phyloP scores from a whole-genome alignment of 1,140 invertebrate species.

The Listronotus oregonensis region DNA sequence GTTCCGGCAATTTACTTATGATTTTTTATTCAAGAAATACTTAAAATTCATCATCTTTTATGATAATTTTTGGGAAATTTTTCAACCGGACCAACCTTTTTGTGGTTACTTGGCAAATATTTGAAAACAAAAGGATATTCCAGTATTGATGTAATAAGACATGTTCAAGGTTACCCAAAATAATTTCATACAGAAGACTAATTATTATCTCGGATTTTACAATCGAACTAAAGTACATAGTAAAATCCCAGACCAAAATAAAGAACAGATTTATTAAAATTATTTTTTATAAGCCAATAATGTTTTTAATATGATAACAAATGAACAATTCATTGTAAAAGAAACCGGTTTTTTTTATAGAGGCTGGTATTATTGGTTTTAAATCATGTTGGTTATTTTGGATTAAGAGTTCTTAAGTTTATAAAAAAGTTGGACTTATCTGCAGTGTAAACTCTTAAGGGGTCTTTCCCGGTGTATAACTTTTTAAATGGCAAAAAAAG shows the following conservation, averaged over 20 bases:
- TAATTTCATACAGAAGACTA: conserved; percentile 21
- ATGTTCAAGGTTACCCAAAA: conserved; percentile 43
- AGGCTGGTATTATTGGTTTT: conserved; percentile 6
- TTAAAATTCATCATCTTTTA: neutral
- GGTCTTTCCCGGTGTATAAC: too few species aligned
- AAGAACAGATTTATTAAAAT: neutral
- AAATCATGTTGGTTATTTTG: neutral
- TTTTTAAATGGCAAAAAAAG: too few species aligned
- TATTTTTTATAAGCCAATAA: neutral
- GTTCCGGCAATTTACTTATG: conserved; percentile 17
- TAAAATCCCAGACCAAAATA: neutral
- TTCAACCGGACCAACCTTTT: neutral
- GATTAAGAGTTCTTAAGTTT: too few species aligned
- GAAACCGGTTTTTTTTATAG: conserved; percentile 33
- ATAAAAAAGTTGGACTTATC: too few species aligned
- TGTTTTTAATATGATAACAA: neutral
- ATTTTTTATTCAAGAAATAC: conserved; percentile 3
- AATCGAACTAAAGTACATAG: neutral
- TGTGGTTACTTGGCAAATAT: conserved; percentile 1
- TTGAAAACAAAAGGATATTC: conserved; percentile 28
- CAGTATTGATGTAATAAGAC: conserved; percentile 38
- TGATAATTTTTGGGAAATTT: conserved; percentile 1
- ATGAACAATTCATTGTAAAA: conserved; percentile 15
- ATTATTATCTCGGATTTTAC: conserved; percentile 25
- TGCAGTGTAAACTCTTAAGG: too few species aligned